A percentile compares a stretch with the other conserved stretches of the same genome.
Evolutionary conservation across 2,888 invertebrate species (phyloP).

Genomic region (Cosmorhoe ocellata): DNA sequence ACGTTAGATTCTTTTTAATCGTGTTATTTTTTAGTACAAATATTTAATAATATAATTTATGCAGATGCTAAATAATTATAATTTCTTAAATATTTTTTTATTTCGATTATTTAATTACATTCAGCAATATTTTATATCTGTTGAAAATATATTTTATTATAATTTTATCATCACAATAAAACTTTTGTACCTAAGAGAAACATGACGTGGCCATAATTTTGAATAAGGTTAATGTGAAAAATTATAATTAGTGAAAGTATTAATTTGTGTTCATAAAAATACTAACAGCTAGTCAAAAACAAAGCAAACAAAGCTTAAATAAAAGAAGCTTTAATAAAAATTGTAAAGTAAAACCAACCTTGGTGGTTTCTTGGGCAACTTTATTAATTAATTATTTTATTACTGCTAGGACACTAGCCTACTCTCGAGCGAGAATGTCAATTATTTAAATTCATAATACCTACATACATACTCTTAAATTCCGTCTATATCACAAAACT

Average conservation of each 20-base stretch:
- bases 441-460: no score
- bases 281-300: slow-evolving; percentile 62
- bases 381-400: not conserved
- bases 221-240: slow-evolving; percentile 35
- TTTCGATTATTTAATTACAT: slow-evolving; percentile 24
- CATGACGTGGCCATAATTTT: slow-evolving; percentile 54
- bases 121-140: slow-evolving; percentile 31
- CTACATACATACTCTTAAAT: not conserved
- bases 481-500: slow-evolving; percentile 18
- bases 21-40: slow-evolving; percentile 31
- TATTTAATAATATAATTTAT: slow-evolving; percentile 32
- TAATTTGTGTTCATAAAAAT: slow-evolving; percentile 43
- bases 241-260: slow-evolving; percentile 16
- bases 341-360: not conserved
- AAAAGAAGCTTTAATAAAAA: slow-evolving; percentile 20
- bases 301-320: no score
- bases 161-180: slow-evolving; percentile 25
- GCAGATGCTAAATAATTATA: slow-evolving; percentile 19
- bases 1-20: slow-evolving; percentile 10
- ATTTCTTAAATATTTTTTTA: slow-evolving; percentile 21
- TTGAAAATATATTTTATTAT: slow-evolving; percentile 28
- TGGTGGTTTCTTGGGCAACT: not conserved
- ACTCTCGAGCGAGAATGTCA: no score
- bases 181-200: slow-evolving; percentile 40
- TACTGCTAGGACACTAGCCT: no score